These are phyloP conservation scores for Pocillopora verrucosa DNA, from an alignment of 64 coral and sea anemone genomes.

Conservation along the genomic window DNA sequence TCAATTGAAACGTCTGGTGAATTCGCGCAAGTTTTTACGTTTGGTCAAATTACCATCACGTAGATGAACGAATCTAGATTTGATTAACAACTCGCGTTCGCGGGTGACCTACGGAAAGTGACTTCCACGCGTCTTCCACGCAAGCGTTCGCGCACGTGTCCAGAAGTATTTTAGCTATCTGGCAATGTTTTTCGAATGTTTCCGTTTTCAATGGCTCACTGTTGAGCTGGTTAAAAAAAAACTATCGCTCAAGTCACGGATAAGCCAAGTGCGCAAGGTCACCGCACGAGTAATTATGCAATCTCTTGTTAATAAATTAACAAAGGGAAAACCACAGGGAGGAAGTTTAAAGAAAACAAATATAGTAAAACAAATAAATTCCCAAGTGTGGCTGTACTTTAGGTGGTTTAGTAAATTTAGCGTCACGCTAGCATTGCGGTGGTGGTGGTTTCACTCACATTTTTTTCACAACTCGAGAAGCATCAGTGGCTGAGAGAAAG, in stretches of 20 bases:
- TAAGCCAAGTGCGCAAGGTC: not conserved
- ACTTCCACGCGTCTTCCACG: not conserved
- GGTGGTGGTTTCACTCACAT: not conserved
- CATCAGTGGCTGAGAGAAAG: not conserved
- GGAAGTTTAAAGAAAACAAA: constrained; percentile 51
- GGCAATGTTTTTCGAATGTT: constrained; percentile 15
- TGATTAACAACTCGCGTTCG: not conserved
- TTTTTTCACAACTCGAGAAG: not conserved
- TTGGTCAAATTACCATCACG: no score
- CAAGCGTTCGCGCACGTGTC: not conserved
- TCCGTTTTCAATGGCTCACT: constrained; percentile 27
- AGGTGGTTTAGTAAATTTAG: constrained; percentile 13
- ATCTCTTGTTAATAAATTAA: constrained; percentile 44
- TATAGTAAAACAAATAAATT: constrained; percentile 23
- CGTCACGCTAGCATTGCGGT: not conserved
- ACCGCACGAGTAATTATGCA: constrained; percentile 17
- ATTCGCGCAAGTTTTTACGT: no score
- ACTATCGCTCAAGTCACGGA: constrained; percentile 35
- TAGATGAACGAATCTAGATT: no score
- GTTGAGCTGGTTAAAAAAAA: not conserved
- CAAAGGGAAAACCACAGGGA: constrained; percentile 28
- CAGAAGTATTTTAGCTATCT: not conserved
- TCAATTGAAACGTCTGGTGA: no score
- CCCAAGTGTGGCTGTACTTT: not conserved
- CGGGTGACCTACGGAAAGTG: not conserved